Conservation (phyloP, 2,888 invertebrate species). For the Ornithoptera priamus region DNA sequence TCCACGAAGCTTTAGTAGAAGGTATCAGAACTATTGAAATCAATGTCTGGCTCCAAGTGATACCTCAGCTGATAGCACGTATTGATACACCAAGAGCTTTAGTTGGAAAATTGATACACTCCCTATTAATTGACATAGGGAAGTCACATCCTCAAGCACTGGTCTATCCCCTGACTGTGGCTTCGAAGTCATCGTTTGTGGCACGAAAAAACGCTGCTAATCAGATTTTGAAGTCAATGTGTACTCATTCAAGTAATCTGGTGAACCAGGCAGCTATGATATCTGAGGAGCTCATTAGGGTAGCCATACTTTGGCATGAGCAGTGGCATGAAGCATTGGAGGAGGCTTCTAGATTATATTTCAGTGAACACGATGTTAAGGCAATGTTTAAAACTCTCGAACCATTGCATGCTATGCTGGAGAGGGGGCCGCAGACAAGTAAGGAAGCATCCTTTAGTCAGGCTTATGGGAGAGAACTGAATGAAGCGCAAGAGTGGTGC, state of each 20-base stretch:
- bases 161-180: slow-evolving; percentile 98
- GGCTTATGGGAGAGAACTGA: slow-evolving; percentile 96
- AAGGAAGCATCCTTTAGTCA: slow-evolving; percentile 98
- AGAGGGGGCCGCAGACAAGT: slow-evolving; percentile 95
- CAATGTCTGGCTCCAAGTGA: slow-evolving; percentile 99
- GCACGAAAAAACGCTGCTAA: slow-evolving; percentile 94
- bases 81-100: slow-evolving; percentile 95
- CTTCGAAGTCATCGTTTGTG: slow-evolving; percentile 94
- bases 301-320: slow-evolving; percentile 99
- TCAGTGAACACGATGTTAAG: slow-evolving; percentile 96
- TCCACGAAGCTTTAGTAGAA: slow-evolving; percentile 95
- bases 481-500: slow-evolving; percentile 98
- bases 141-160: slow-evolving; percentile 98
- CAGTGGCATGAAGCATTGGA: slow-evolving; percentile 99
- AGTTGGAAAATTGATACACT: slow-evolving; percentile 94
- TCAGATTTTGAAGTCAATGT: slow-evolving; percentile 96
- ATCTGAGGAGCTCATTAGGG: slow-evolving; percentile 96
- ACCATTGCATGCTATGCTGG: slow-evolving; percentile 96
- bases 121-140: slow-evolving; percentile 96
- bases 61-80: slow-evolving; percentile 98
- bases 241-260: slow-evolving; percentile 93
- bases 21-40: slow-evolving; percentile 96
- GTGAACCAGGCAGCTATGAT: slow-evolving; percentile 98
- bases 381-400: slow-evolving; percentile 98
- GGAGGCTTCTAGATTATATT: slow-evolving; percentile 95